Evolutionary conservation across 2,888 invertebrate species (phyloP), one percentile per base, ranked within the genome.

Genomic region (Achlya flavicornis): DNA sequence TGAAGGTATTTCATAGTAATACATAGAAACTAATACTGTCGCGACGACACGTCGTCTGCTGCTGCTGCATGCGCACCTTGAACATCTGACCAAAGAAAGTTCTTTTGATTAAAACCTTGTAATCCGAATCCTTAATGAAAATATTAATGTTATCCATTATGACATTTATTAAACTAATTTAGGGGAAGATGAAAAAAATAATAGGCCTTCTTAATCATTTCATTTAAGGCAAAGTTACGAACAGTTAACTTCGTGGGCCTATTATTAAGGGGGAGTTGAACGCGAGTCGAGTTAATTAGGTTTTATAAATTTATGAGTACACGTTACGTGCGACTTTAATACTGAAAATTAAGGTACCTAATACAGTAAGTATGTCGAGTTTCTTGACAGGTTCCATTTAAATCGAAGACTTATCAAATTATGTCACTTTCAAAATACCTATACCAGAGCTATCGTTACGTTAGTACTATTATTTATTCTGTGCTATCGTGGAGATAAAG

Each of bases 171-270:
- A 53, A 53, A 53, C 53, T 10, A 19, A 53, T 53, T 53, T 53
- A 26, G 19, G 53, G 19, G 16, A 10, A 53, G 53, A 53, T 53
- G 53, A 53, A 53, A 19, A 53, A 53, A 19, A 53, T 19, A 53
- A 53, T 53, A 48, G 53, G 19, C 53, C 53, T 53, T 7, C 19
- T 53, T 53, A 19, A 53, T 53, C 53, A 53, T 53, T 53, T 53
- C 10, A 53, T 53, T 53, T 53, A 19, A 19, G 19, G 19, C 5
- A 8, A 46, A 46, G 46, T 46, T 53, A n/a, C 48, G 16, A 3
- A n/a, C n/a, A n/a, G 53, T 53, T 19, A 53, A 53, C 53, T 19
- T 53, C 10, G 10, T 16, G 0, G 53, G 53, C 19, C 53, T 53
- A 53, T 19, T 53, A 53, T 14, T n/a, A n/a, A n/a, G 53, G 53